Evolutionary conservation across 1,140 invertebrate genomes (phyloP), one percentile per base, ranked within the genome.

Genomic region (Colletes gigas): DNA sequence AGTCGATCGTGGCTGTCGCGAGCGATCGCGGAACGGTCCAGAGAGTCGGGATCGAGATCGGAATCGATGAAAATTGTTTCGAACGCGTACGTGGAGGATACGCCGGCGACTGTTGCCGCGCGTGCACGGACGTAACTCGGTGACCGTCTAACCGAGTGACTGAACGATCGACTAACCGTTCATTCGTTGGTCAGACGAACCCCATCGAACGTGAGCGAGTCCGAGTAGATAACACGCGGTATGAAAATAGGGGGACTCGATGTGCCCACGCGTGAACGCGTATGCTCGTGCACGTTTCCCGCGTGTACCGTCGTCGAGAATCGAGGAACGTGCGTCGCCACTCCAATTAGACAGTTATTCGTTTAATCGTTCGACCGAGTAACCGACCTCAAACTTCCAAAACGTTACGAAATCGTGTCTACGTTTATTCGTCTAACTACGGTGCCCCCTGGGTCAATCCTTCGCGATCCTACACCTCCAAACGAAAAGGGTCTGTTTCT

Each of bases 71-170:
- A 62, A 10, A 12, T 19, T 15, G 47, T 67, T 21, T 10, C n/a
- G 57, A 59, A 21, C 57, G n/a, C 7, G n/a, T 19, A 62, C n/a
- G 66, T 66, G 52, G 59, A 66, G 41, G 10, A 66, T 50, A 47
- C n/a, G 47, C 0, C n/a, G 44, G 4, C n/a, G 47, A 83, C 59
- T 63, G 66, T 63, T 76, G 63, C 62, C 87, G 83, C 55, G 14
- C 77, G 81, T 79, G 83, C 72, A 74, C 83, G 81, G 84, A 81
- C 83, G 80, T 88, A 78, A 85, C 87, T 88, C 78, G 78, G 65
- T 84, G 75, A 86, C 71, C 86, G 79, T 87, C 83, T 84, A 81
- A 85, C 84, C 70, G 80, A 82, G 69, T 85, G 78, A 81, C 82
- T 86, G 74, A 63, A 82, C 62, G 81, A 79, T 77, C 74, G 81